Percentiles rank a stretch among this genome's conserved stretches.
phyloP scores from a whole-genome alignment of 2,797 vertebrate genomes.

The Calcarius lapponicus region DNA sequence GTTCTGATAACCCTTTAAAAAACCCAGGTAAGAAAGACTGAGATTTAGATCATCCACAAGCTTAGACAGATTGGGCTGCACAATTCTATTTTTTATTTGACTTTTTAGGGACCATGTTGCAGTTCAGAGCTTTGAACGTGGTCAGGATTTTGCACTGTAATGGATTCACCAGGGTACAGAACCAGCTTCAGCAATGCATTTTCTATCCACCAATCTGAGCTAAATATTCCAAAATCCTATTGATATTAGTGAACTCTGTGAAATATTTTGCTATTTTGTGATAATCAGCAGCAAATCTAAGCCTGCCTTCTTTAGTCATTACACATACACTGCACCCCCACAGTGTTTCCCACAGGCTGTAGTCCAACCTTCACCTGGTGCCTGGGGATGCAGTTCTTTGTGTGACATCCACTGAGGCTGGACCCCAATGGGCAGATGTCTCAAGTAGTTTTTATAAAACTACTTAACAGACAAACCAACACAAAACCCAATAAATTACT shows the following conservation, averaged over 20 bases:
- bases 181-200: neutral
- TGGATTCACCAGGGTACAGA: neutral
- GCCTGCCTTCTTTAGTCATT: neutral
- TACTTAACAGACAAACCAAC: neutral
- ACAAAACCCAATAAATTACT: neutral
- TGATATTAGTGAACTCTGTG: neutral
- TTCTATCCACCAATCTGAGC: neutral
- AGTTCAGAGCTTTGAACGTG: neutral
- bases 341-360: neutral
- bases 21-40: neutral
- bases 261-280: neutral
- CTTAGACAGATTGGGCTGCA: neutral
- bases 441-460: neutral
- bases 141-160: neutral
- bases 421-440: neutral
- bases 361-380: neutral
- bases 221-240: neutral
- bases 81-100: neutral
- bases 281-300: neutral
- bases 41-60: neutral
- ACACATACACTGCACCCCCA: neutral
- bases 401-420: neutral
- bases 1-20: neutral
- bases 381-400: rapidly evolving
- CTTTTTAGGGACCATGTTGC: neutral